These are phyloP conservation scores for Dendrocincla fuliginosa DNA, from an alignment of 2,797 vertebrate genomes.

Conservation along the genomic window DNA sequence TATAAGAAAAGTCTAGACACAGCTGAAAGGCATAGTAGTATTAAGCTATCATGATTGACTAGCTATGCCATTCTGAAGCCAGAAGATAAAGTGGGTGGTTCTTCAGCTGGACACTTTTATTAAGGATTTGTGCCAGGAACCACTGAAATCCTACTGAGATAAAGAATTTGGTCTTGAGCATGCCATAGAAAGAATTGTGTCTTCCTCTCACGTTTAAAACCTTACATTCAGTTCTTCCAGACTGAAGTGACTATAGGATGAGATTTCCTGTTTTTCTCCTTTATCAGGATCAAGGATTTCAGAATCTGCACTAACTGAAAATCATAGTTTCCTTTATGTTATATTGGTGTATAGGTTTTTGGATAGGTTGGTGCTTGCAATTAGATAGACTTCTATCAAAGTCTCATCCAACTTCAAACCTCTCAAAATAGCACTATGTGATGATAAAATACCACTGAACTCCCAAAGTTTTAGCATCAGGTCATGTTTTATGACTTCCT, in stretches of 20 bases:
- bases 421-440: background rate
- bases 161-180: background rate
- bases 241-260: background rate
- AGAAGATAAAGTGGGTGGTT: background rate
- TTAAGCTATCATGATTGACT: background rate
- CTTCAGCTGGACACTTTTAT: background rate
- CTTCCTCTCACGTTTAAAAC: background rate
- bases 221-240: background rate
- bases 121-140: background rate
- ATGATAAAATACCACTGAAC: background rate
- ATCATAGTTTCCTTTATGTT: background rate
- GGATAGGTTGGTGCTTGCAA: background rate
- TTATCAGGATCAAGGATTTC: background rate
- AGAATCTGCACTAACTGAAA: background rate
- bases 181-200: accelerated
- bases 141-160: background rate
- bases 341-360: background rate
- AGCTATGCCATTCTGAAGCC: background rate
- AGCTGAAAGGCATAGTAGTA: background rate
- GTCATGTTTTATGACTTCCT: background rate
- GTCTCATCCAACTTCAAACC: background rate
- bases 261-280: background rate
- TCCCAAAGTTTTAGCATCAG: background rate
- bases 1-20: background rate
- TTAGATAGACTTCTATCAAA: background rate